Evolutionary conservation across 2,888 invertebrate genomes (phyloP), one percentile per base, ranked within the genome.

Genomic region (Rhamphomyia laevipes): DNA sequence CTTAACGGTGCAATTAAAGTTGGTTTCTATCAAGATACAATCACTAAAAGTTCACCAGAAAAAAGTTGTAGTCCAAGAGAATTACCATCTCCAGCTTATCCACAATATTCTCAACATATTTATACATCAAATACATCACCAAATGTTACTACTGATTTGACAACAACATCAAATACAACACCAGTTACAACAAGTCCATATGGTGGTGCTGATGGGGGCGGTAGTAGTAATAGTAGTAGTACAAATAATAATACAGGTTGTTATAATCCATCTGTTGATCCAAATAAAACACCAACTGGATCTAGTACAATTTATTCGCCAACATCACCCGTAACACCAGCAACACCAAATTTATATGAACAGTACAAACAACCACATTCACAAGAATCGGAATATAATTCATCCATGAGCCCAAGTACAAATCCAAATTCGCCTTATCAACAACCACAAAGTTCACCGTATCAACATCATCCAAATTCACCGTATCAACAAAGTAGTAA

Each of bases 21-120:
- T 33, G 90, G 90, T 4, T 91, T 91, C 66, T 90, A 91, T 68
- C 90, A 91, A 66, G 90, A 90, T 58, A 81, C 85, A n/a, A 86
- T 86, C 0, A 81, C 83, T 5, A 86, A 86, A 63, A 85, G 85
- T 59, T 87, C 86, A 59, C 87, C 87, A 0, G 87, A 88, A 57
- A 88, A 87, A 63, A 86, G 84, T 56, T 85, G 85, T 61, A 86
- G 86, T 63, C 87, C 87, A 1, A 77, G 85, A 43, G 81, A 86
- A 58, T 83, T 80, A 48, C 78, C 79, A 45, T 74, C 77, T 1
- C 79, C 77, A 46, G 42, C 42, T 2, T 76, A 74, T 61, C 74
- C 74, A 12, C 75, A 76, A 46, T 76, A 75, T 60, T 74, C 74
- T 13, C 74, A 76, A 27, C 78, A 79, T 53, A 75, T 78, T 46